Percentiles rank a stretch among this genome's conserved stretches.
Evolutionary conservation across 2,888 invertebrate species (phyloP).

Genomic region (Drosophila affinis): DNA sequence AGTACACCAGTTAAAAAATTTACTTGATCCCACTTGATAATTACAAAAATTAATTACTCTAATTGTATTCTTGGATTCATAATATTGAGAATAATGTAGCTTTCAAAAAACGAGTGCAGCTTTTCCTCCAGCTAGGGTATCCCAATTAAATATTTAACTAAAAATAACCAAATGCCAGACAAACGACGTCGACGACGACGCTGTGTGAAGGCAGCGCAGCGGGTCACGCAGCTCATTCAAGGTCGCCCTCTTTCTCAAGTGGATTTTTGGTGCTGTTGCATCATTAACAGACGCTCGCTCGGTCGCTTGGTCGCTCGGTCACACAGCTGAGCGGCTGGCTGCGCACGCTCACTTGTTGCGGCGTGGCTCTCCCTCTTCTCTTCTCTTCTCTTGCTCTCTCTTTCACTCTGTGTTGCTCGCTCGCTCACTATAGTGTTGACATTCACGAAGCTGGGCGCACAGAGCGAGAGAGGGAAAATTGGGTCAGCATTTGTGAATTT

Average conservation of each 20-base stretch:
- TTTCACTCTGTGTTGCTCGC: not conserved
- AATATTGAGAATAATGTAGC: too few species aligned
- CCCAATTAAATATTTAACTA: constrained; percentile 42
- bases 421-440: constrained; percentile 58
- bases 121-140: constrained; percentile 7
- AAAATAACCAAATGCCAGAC: constrained; percentile 63
- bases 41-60: not conserved
- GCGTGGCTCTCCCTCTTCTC: not conserved
- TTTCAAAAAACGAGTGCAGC: not conserved
- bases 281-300: constrained; percentile 46
- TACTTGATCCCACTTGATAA: not conserved
- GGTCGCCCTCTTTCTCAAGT: constrained; percentile 79
- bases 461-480: constrained; percentile 55
- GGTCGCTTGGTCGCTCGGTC: constrained; percentile 26
- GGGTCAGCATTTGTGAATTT: constrained; percentile 69
- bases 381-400: constrained; percentile 17
- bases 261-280: constrained; percentile 57
- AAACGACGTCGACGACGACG: constrained; percentile 7
- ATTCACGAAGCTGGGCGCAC: constrained; percentile 68
- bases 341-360: constrained; percentile 59
- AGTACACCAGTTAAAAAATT: not conserved
- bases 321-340: constrained; percentile 17
- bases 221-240: constrained; percentile 78
- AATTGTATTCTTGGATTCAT: not conserved
- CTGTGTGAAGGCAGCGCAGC: constrained; percentile 35